Evolutionary conservation across 2,888 invertebrate species (phyloP), one percentile per base, ranked within the genome.

Genomic region (Philereme transversata): DNA sequence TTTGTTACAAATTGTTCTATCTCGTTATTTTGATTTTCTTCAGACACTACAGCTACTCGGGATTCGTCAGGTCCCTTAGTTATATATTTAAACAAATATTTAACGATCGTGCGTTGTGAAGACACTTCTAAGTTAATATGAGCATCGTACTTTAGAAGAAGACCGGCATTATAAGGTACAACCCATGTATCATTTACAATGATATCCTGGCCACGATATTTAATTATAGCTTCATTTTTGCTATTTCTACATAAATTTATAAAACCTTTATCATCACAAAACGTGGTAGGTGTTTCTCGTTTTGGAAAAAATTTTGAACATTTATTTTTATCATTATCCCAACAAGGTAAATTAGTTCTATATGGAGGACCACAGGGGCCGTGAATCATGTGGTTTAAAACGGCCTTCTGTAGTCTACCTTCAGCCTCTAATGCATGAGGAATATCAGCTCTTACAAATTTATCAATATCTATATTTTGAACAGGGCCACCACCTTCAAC

Each of bases 261-360:
- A 11, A 51, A 43, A 3, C 51, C 51, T 34, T 43, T 43, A n/a
- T 43, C 51, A 34, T 51, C n/a, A 5, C 5, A 6, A 34, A n/a
- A 41, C 4, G 43, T 51, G 43, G 34, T 43, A 5, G 33, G 10
- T 8, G 40, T 51, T 34, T 38, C 51, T n/a, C 33, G 46, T 38
- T 59, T 59, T 6, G 57, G 57, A n/a, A 58, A 51, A 35, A 11
- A 49, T 35, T 51, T n/a, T n/a, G n/a, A n/a, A n/a, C n/a, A n/a
- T n/a, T n/a, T n/a, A n/a, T n/a, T n/a, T n/a, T n/a, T n/a, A n/a
- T n/a, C n/a, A n/a, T n/a, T n/a, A n/a, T n/a, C n/a, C n/a, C n/a
- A n/a, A n/a, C n/a, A n/a, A n/a, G n/a, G n/a, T n/a, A n/a, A n/a
- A n/a, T n/a, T n/a, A n/a, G n/a, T n/a, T n/a, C n/a, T n/a, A n/a